Evolutionary conservation across 1,140 invertebrate genomes (phyloP).

Genomic region (Aleiodes sp.): DNA sequence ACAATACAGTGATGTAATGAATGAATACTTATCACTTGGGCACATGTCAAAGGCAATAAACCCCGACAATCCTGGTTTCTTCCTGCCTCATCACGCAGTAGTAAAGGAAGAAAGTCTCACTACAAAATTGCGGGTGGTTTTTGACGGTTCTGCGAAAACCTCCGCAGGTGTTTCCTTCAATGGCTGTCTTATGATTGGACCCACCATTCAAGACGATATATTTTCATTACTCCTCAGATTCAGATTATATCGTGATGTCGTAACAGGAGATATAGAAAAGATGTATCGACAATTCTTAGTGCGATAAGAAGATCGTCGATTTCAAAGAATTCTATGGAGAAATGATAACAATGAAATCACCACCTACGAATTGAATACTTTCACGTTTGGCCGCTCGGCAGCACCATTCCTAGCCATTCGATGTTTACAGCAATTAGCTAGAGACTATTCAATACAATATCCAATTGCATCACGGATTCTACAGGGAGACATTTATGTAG

Average conservation of each 20-base stretch:
- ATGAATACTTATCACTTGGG: slow-evolving; percentile 43
- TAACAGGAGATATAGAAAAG: slow-evolving; percentile 56
- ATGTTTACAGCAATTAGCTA: slow-evolving; percentile 18
- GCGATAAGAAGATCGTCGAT: slow-evolving; percentile 39
- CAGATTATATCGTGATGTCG: slow-evolving; percentile 43
- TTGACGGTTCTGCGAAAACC: slow-evolving; percentile 37
- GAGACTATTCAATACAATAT: slow-evolving; percentile 22
- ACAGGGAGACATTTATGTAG: slow-evolving; percentile 46
- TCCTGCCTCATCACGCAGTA: slow-evolving; percentile 48
- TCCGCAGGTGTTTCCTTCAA: slow-evolving; percentile 30
- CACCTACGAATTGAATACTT: slow-evolving; percentile 48
- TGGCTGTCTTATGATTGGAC: slow-evolving; percentile 27
- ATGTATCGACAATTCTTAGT: slow-evolving; percentile 59
- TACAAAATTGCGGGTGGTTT: slow-evolving; percentile 49
- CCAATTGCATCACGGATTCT: slow-evolving; percentile 10
- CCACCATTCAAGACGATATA: slow-evolving; percentile 32
- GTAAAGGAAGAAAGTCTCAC: slow-evolving; percentile 37
- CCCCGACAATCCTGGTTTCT: slow-evolving; percentile 32
- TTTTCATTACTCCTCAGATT: slow-evolving; percentile 42
- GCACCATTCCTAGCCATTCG: slow-evolving; percentile 35
- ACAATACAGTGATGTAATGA: slow-evolving; percentile 46
- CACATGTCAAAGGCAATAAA: slow-evolving; percentile 41
- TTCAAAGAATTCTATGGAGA: slow-evolving; percentile 60
- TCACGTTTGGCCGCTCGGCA: slow-evolving; percentile 53
- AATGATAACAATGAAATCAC: slow-evolving; percentile 33